phyloP scores from a whole-genome alignment of 1,140 invertebrate species.

The Micrasema longulum region DNA sequence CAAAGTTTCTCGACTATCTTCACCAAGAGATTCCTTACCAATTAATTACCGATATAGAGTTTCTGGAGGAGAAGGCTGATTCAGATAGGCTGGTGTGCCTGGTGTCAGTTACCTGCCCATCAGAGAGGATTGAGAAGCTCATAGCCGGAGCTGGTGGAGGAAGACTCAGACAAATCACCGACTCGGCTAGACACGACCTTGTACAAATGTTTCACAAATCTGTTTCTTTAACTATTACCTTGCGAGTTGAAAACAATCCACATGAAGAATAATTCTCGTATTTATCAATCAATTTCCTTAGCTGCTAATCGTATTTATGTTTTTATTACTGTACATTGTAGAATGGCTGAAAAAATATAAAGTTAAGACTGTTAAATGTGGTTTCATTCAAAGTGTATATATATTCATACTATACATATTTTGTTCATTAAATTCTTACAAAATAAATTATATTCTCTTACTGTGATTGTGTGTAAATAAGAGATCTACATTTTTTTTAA shows the following conservation, averaged over 20 bases:
- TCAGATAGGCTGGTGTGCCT: conserved; percentile 72
- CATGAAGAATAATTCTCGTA: background rate
- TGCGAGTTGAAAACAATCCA: conserved; percentile 4
- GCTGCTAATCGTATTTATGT: background rate
- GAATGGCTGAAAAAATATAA: background rate
- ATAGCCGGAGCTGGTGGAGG: conserved; percentile 76
- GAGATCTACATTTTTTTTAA: no score
- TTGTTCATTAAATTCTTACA: background rate
- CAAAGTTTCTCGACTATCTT: conserved; percentile 83
- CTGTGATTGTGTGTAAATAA: no score
- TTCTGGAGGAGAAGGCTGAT: conserved; percentile 72
- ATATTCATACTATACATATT: background rate
- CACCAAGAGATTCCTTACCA: conserved; percentile 87
- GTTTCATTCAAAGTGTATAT: background rate
- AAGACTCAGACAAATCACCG: conserved; percentile 75
- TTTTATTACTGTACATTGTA: background rate
- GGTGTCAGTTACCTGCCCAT: conserved; percentile 74
- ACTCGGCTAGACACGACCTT: conserved; percentile 65
- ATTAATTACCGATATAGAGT: conserved; percentile 75
- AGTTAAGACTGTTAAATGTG: background rate
- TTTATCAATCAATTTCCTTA: background rate
- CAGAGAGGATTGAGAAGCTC: conserved; percentile 70
- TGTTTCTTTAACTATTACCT: conserved; percentile 59
- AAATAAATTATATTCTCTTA: no score
- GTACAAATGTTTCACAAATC: conserved; percentile 47